Base-by-base conservation (phyloP, 2,888 invertebrate species). In the Lamproptera curius region DNA sequence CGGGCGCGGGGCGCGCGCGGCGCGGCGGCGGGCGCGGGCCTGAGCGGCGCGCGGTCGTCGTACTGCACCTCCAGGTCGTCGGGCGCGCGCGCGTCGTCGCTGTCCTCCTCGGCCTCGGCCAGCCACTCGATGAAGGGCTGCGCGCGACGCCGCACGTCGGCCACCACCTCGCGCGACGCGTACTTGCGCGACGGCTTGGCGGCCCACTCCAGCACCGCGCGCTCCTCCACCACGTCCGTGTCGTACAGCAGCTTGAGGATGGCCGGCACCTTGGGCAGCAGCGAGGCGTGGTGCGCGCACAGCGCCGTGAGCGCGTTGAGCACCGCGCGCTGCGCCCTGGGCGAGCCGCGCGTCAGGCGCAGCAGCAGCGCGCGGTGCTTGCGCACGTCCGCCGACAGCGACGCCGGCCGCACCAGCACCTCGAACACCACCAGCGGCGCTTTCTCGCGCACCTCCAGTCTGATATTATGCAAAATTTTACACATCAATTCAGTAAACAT, bases 111-210 rank as follows among this genome's bases (percentile, higher is more conserved):
- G 51, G 99, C 99, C 75, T 99, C 97, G 76, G 95, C 92, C 62
- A 99, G 91, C 99, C 99, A 99, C 68, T 94, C 96, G 53, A 99
- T 91, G 85, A 99, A 97, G 49, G 97, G 97, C 68, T 93, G 92
- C 43, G 97, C 98, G 70, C 95, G 94, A 56, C 94, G 93, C 62
- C 97, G 95, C 71, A 99, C 97, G 75, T 98, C 97, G 52, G 94
- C 93, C 52, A 95, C 93, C 51, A 97, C 83, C 76, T 99, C 98
- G 74, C 95, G 95, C 49, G 93, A 90, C 39, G 98, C 97, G 81
- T 97, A 97, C 83, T 98, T 98, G 89, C 96, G 97, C 65, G 94
- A 95, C 43, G 97, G 95, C 90, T 98, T 99, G 62, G 93, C 94
- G 6, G 94, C 93, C 99, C 99, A 99, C 57, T 98, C 98, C 54